Evolutionary conservation across 2,888 invertebrate genomes (phyloP).

Genomic region (Eristalis intricaria): DNA sequence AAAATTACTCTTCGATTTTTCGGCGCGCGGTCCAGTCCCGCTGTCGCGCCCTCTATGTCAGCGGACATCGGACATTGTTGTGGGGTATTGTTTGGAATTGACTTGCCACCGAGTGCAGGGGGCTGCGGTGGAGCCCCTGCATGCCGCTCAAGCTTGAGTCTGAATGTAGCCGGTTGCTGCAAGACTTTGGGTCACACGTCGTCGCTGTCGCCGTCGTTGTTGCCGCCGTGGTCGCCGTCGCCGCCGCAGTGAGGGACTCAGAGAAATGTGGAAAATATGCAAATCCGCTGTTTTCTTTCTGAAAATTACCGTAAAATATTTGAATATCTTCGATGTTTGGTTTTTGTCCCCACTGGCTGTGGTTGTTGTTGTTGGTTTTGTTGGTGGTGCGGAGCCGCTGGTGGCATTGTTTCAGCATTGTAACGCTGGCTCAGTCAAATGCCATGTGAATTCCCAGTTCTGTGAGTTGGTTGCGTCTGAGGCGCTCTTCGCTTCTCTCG

Average conservation of each 20-base stretch:
- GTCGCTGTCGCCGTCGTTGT: slow-evolving; percentile 12
- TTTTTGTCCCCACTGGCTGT: slow-evolving; percentile 56
- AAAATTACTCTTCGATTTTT: slow-evolving; percentile 52
- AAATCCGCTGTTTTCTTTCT: slow-evolving; percentile 70
- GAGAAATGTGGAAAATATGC: slow-evolving; percentile 72
- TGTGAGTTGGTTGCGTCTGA: slow-evolving; percentile 33
- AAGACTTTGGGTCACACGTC: slow-evolving; percentile 29
- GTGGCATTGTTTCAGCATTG: slow-evolving; percentile 60
- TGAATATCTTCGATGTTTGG: slow-evolving; percentile 73
- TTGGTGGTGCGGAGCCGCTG: slow-evolving; percentile 26
- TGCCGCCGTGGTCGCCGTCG: neutral
- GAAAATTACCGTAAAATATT: slow-evolving; percentile 72
- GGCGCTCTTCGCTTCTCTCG: neutral
- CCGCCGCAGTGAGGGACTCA: slow-evolving; percentile 7
- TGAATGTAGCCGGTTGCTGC: slow-evolving; percentile 5
- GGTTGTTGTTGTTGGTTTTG: slow-evolving; percentile 55
- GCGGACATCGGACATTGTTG: slow-evolving; percentile 57
- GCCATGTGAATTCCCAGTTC: slow-evolving; percentile 53
- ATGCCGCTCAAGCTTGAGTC: neutral
- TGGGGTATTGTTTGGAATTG: slow-evolving; percentile 64
- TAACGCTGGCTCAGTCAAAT: slow-evolving; percentile 13
- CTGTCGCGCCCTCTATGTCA: slow-evolving; percentile 65
- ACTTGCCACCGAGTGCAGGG: slow-evolving; percentile 49
- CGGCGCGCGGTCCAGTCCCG: slow-evolving; percentile 36
- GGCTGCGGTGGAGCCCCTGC: slow-evolving; percentile 19